Conservation (phyloP, 2,888 invertebrate genomes). For the Ophion costatus region DNA sequence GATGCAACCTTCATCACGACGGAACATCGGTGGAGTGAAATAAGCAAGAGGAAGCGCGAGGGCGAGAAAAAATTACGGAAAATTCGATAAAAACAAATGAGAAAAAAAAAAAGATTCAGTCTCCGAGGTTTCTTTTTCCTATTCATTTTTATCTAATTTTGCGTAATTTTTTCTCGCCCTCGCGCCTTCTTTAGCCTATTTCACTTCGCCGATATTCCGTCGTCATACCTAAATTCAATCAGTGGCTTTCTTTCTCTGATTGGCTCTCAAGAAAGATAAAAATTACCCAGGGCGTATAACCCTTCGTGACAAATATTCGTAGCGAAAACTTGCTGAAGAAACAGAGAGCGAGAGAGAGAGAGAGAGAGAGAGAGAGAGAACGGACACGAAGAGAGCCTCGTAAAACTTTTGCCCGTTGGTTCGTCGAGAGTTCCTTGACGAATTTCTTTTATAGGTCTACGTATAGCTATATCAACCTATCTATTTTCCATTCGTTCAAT, state of each 20-base stretch:
- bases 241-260: slow-evolving; percentile 35
- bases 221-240: slow-evolving; percentile 41
- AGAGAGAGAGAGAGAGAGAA: background rate
- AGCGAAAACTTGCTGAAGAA: slow-evolving; percentile 40
- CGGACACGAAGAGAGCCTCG: slow-evolving; percentile 4
- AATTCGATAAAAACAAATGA: too few species aligned
- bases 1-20: too few species aligned
- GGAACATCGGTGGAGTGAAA: too few species aligned
- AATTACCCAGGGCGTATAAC: slow-evolving; percentile 47
- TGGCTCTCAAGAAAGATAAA: slow-evolving; percentile 36
- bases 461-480: slow-evolving; percentile 18
- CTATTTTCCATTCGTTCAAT: slow-evolving; percentile 50
- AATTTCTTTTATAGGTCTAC: slow-evolving; percentile 33
- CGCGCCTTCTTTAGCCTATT: background rate
- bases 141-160: background rate
- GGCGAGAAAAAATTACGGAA: too few species aligned
- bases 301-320: slow-evolving; percentile 43
- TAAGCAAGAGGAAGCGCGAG: too few species aligned
- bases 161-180: background rate
- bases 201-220: slow-evolving; percentile 30
- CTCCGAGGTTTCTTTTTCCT: background rate
- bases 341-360: background rate
- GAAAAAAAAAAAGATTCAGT: too few species aligned
- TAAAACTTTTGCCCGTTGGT: slow-evolving; percentile 28
- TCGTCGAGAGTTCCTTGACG: slow-evolving; percentile 28